Base-by-base conservation (phyloP, 2,888 invertebrate genomes). In the Cistogaster globosa region DNA sequence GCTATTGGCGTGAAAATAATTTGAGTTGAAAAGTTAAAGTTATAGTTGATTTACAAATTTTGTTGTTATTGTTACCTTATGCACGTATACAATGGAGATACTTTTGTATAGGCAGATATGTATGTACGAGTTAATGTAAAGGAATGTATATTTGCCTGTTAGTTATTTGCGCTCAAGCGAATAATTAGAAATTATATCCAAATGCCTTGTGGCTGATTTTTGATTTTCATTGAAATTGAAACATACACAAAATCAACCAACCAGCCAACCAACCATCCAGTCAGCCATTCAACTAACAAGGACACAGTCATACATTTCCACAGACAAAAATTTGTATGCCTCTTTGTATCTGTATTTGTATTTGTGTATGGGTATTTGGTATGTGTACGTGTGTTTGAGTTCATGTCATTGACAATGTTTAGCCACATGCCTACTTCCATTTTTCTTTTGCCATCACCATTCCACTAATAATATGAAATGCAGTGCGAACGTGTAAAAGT, bases 141-240 rank as follows among this genome's bases (percentile, higher is more conserved):
- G 55, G 55, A 53, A 42, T 62, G 26, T 58, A 38, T 79, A 55
- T 65, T 69, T 78, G 72, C 89, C 74, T 85, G 78, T 79, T 79
- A 75, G 85, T 79, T 79, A 67, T 82, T 85, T 85, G 78, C 90
- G 89, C 89, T 90, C 90, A 91, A 91, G 90, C 90, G 90, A 89
- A 90, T 91, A 91, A 91, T 91, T 91, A 91, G 90, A 91, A 91
- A 91, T 91, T 91, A 91, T 90, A 91, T 90, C 90, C 91, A 91
- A 91, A 91, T 91, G 91, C 91, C 90, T 90, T 88, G 90, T 88
- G 91, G 90, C 88, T 82, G 87, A 87, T 87, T 87, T 87, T 87
- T 87, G 87, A 87, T 87, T 87, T 86, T 85, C 82, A 85, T 85
- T 79, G 82, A 82, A 85, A 85, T 85, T 75, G 82, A 85, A 85